phyloP scores from a whole-genome alignment of 2,888 invertebrate species.

The Strigamia transsilvanica region DNA sequence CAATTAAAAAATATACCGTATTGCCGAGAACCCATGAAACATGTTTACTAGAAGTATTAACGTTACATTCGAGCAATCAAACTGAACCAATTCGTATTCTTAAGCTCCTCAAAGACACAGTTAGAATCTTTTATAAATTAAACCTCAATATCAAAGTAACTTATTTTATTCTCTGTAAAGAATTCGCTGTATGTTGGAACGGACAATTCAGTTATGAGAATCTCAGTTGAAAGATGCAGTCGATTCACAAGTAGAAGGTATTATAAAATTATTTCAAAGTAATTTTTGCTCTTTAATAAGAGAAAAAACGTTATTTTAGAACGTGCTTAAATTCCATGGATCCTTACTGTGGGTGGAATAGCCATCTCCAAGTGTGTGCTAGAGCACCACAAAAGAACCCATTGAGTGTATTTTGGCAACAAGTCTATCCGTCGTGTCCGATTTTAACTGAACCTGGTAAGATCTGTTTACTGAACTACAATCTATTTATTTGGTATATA shows the following conservation, averaged over 20 bases:
- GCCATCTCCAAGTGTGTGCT: conserved; percentile 76
- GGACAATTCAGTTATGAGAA: conserved; percentile 73
- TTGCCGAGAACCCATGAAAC: conserved; percentile 75
- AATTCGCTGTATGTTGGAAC: conserved; percentile 82
- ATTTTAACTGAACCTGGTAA: conserved; percentile 71
- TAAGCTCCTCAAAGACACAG: conserved; percentile 82
- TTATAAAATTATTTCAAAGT: conserved; percentile 28
- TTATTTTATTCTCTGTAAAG: conserved; percentile 61
- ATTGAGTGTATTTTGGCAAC: conserved; percentile 76
- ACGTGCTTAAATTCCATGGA: conserved; percentile 84
- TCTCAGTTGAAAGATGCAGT: conserved; percentile 80
- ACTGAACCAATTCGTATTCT: conserved; percentile 72
- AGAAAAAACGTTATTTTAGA: conserved; percentile 58
- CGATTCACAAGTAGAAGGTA: conserved; percentile 70
- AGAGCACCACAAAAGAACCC: conserved; percentile 74
- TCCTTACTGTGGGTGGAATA: conserved; percentile 95
- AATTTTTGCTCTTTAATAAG: neutral
- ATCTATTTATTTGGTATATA: too few species aligned
- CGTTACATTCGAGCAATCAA: conserved; percentile 70
- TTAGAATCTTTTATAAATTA: conserved; percentile 61
- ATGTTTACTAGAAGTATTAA: conserved; percentile 87
- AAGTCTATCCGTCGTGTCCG: conserved; percentile 76
- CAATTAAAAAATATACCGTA: conserved; percentile 82
- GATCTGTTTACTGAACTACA: neutral
- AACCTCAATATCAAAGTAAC: conserved; percentile 54